Conservation (phyloP, 2,113 vertebrate species). For the Lepisosteus osseus region DNA sequence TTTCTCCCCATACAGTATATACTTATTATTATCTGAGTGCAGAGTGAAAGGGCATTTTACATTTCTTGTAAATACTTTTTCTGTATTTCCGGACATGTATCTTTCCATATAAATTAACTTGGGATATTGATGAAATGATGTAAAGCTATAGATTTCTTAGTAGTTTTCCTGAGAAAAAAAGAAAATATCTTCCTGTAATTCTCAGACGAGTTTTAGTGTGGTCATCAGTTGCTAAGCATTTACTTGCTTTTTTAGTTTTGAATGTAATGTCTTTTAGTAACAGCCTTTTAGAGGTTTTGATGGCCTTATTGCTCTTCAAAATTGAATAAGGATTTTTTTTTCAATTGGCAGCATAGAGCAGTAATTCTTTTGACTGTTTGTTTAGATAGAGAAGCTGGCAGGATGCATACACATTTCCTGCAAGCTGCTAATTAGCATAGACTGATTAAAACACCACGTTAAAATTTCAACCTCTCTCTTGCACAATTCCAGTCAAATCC, state of each 20-base stretch:
- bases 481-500: conserved; percentile 5
- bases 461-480: conserved; percentile 3
- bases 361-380: conserved; percentile 13
- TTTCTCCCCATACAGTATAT: neutral
- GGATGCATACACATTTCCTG: neutral
- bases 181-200: neutral
- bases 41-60: neutral
- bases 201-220: neutral
- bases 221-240: neutral
- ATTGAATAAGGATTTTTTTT: neutral
- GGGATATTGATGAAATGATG: conserved; percentile 4
- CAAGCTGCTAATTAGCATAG: conserved; percentile 17
- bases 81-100: too few relatives aligned
- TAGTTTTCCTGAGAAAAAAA: neutral
- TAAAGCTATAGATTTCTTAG: neutral
- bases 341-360: neutral
- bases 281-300: conserved; percentile 8
- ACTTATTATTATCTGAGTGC: neutral
- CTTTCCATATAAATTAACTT: neutral
- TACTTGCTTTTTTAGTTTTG: neutral
- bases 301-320: neutral
- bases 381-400: conserved; percentile 9
- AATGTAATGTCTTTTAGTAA: conserved; percentile 8
- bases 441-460: conserved; percentile 12
- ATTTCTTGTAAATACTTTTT: too few relatives aligned